phyloP scores from a whole-genome alignment of 2,113 vertebrate genomes.

The Chlorodrepanis virens region DNA sequence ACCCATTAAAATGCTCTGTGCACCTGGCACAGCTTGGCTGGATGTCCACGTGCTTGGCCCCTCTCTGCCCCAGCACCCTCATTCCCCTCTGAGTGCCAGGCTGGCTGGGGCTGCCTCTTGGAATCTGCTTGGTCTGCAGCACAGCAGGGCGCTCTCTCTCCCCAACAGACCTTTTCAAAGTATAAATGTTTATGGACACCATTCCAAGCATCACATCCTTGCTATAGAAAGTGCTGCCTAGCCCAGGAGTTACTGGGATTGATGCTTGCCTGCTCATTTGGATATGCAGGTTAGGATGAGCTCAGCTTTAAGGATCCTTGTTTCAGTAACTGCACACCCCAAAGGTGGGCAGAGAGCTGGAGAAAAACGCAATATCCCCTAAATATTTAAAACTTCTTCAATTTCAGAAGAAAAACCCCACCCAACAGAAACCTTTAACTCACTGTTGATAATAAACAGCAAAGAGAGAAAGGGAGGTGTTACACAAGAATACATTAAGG shows the following conservation, averaged over 20 bases:
- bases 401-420: background rate
- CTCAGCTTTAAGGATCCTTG: background rate
- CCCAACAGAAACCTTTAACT: background rate
- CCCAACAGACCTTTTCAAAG: fast-evolving
- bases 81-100: background rate
- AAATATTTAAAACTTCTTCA: background rate
- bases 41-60: background rate
- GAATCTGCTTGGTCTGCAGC: background rate
- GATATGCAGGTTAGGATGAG: background rate
- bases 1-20: background rate
- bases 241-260: background rate
- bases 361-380: background rate
- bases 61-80: background rate
- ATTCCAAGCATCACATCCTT: background rate
- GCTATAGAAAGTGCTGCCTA: background rate
- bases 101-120: background rate
- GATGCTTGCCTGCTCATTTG: fast-evolving
- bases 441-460: background rate
- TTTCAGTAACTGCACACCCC: background rate
- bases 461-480: background rate
- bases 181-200: background rate
- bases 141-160: background rate
- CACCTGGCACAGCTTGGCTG: background rate
- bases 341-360: background rate
- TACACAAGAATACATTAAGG: background rate